Evolutionary conservation across 2,113 vertebrate genomes (phyloP), one percentile per base, ranked within the genome.

Genomic region (Mola mola): DNA sequence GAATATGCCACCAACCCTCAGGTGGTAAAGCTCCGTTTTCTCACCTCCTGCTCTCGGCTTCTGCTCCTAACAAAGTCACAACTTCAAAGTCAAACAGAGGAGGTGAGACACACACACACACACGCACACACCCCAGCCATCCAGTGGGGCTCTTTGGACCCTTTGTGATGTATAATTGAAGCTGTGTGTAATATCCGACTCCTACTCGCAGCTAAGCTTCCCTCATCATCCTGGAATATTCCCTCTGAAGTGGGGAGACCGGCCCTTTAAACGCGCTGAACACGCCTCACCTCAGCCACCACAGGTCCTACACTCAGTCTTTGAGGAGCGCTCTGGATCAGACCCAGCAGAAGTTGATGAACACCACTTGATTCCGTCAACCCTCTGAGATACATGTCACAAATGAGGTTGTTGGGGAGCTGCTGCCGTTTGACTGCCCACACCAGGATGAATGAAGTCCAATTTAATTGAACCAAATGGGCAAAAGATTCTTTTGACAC

Each of bases 151-250:
- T 78, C 38, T 57, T 75, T 87, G 0, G 15, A 6, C 76, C 44
- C 46, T 81, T 79, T 84, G 77, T 81, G 66, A 87, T 82, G 68
- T 78, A 85, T 82, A 82, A 83, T 84, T 84, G 79, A 88, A 72
- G 72, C 66, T 63, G 42, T 57, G 76, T 74, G 65, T 79, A 70
- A 84, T 79, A 77, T 82, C 56, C 33, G 12, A 61, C 61, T 66
- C 63, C 82, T 73, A 65, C 72, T 73, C 16, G 50, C 66, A 81
- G 79, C 72, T 82, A 67, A 83, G 71, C 66, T 82, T 44, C 53
- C 48, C 48, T 52, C 53, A 12, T 78, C 15, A n/a, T 55, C 29
- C 33, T 37, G 66, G 42, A 72, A 78, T 76, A 78, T 82, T 81
- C 68, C 47, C 61, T 84, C 56, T 74, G 71, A 82, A 66, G 66